Conservation (phyloP, 2,113 vertebrate species). For the Heliornis fulica region DNA sequence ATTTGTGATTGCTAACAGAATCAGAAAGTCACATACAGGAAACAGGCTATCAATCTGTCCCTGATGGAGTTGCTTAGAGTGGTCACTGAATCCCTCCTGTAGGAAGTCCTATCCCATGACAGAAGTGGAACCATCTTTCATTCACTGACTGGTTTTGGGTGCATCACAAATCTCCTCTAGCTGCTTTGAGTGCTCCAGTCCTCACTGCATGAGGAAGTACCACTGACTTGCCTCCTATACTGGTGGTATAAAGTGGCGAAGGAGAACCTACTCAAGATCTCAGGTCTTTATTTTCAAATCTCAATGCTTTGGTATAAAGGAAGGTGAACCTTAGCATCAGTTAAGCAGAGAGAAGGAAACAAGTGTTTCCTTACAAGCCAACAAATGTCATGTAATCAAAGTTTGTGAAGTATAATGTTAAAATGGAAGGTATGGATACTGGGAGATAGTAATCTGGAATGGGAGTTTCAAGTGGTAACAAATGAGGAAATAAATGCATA, state of each 20-base stretch:
- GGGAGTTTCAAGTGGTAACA: neutral
- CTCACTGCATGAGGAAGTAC: neutral
- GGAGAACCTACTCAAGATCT: neutral
- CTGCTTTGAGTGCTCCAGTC: neutral
- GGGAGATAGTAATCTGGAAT: neutral
- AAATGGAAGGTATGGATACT: neutral
- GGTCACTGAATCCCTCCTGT: neutral
- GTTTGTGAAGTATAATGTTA: too few relatives aligned
- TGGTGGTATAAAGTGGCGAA: neutral
- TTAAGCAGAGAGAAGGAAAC: neutral
- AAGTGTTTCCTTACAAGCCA: neutral
- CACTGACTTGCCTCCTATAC: neutral
- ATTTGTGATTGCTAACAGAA: neutral
- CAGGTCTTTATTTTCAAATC: neutral
- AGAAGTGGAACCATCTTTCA: neutral
- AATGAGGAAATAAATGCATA: neutral
- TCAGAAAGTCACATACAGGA: neutral
- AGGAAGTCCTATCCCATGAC: neutral
- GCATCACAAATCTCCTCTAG: neutral
- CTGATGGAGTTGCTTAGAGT: neutral
- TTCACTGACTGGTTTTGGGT: fast-evolving
- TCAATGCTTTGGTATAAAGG: neutral
- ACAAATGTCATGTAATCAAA: neutral
- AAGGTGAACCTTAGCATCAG: neutral
- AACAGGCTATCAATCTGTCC: neutral